Conservation (phyloP, 2,797 vertebrate genomes). For the Sibirionetta formosa region DNA sequence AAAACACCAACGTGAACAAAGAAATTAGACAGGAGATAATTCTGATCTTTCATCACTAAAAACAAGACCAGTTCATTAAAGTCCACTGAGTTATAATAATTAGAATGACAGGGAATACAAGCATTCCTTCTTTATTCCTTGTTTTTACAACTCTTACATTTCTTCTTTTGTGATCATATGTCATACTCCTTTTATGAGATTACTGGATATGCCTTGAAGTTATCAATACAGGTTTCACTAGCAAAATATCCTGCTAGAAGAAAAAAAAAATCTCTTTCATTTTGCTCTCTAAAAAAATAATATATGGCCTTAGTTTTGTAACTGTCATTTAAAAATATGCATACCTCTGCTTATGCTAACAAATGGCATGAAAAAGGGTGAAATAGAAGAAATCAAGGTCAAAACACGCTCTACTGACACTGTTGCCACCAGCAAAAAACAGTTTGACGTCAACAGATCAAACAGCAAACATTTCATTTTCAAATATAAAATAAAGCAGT, state of each 20-base stretch:
- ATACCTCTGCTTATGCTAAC: slow-evolving; percentile 47
- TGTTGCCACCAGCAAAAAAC: slow-evolving; percentile 73
- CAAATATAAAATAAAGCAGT: slow-evolving; percentile 21
- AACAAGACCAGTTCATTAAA: neutral
- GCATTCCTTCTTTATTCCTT: neutral
- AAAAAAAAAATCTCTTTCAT: neutral
- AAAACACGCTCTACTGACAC: neutral
- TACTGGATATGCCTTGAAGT: neutral
- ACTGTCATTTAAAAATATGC: slow-evolving; percentile 39
- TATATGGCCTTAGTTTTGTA: slow-evolving; percentile 15
- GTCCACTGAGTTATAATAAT: neutral
- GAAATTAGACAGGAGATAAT: neutral
- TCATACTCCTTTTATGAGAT: neutral
- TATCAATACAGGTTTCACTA: slow-evolving; percentile 1
- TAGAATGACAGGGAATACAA: neutral
- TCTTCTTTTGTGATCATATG: neutral
- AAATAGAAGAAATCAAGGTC: slow-evolving; percentile 56
- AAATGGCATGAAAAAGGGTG: slow-evolving; percentile 68
- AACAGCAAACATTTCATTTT: slow-evolving; percentile 51
- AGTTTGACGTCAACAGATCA: slow-evolving; percentile 61
- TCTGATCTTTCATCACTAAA: neutral
- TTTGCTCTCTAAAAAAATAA: neutral
- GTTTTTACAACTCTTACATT: neutral
- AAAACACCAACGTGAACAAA: slow-evolving; percentile 9
- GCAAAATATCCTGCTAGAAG: neutral